Evolutionary conservation across 2,888 invertebrate genomes (phyloP).

Genomic region (Pyrrhia umbra): DNA sequence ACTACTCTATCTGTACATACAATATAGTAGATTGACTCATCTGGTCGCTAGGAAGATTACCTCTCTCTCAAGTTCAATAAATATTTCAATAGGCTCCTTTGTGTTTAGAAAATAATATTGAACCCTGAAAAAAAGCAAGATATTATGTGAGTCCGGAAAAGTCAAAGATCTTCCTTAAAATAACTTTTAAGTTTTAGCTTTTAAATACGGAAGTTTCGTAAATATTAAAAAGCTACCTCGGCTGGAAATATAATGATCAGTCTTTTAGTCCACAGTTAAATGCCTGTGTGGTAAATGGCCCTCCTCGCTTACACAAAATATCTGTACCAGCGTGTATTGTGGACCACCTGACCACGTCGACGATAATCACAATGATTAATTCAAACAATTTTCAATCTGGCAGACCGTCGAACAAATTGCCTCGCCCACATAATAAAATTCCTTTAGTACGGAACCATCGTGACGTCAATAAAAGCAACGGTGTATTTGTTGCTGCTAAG

Average conservation of each 20-base stretch:
- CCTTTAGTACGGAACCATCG: constrained; percentile 45
- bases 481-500: constrained; percentile 43
- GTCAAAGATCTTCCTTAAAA: too few relatives aligned
- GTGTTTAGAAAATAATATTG: too few relatives aligned
- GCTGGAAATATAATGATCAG: not conserved
- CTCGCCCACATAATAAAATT: constrained; percentile 58
- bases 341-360: constrained; percentile 55
- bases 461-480: constrained; percentile 60
- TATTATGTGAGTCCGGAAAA: too few relatives aligned
- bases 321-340: constrained; percentile 20
- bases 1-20: not conserved
- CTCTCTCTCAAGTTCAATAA: too few relatives aligned
- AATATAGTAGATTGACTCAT: not conserved
- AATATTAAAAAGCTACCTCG: not conserved
- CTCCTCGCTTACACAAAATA: constrained; percentile 29
- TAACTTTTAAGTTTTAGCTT: too few relatives aligned
- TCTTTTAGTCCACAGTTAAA: not conserved
- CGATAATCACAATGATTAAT: constrained; percentile 56
- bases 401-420: constrained; percentile 53
- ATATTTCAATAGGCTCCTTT: too few relatives aligned
- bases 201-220: too few relatives aligned
- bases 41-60: not conserved
- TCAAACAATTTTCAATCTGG: constrained; percentile 59
- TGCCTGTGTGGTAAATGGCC: constrained; percentile 3
- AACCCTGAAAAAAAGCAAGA: too few relatives aligned